Evolutionary conservation across 2,797 vertebrate genomes (phyloP).

Genomic region (Tragopan temminckii): DNA sequence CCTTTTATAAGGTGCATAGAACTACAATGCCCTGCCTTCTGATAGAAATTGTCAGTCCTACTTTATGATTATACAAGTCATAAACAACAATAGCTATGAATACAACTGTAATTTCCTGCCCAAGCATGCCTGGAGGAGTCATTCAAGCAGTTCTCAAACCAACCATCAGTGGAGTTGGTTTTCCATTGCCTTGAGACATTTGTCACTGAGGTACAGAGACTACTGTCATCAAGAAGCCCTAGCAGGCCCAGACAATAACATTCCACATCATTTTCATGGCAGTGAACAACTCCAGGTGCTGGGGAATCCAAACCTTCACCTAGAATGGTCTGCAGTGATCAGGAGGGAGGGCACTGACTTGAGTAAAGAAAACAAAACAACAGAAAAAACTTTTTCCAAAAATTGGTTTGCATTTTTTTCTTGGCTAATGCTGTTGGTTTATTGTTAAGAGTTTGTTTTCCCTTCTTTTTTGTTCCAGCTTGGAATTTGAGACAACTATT

Average conservation of each 20-base stretch:
- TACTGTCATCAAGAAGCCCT: neutral
- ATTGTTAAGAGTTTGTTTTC: neutral
- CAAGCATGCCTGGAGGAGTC: neutral
- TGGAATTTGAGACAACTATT: neutral
- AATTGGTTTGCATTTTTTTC: neutral
- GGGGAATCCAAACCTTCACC: neutral
- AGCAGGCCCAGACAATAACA: neutral
- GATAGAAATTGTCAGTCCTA: neutral
- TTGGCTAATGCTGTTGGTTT: neutral
- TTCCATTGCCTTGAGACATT: neutral
- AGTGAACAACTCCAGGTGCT: neutral
- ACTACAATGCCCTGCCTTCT: neutral
- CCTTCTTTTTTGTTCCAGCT: neutral
- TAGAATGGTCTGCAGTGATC: neutral
- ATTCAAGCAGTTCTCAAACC: neutral
- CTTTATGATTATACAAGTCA: neutral
- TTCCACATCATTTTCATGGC: neutral
- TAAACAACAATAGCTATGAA: slow-evolving; percentile 1
- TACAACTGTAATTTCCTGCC: neutral
- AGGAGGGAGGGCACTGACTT: neutral
- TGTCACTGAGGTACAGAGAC: neutral
- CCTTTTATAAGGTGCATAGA: neutral
- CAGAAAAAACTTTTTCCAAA: neutral
- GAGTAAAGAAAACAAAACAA: neutral
- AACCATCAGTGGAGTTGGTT: neutral